Evolutionary conservation across 2,888 invertebrate genomes (phyloP), one percentile per base, ranked within the genome.

Genomic region (Drosophila parthenogenetica): DNA sequence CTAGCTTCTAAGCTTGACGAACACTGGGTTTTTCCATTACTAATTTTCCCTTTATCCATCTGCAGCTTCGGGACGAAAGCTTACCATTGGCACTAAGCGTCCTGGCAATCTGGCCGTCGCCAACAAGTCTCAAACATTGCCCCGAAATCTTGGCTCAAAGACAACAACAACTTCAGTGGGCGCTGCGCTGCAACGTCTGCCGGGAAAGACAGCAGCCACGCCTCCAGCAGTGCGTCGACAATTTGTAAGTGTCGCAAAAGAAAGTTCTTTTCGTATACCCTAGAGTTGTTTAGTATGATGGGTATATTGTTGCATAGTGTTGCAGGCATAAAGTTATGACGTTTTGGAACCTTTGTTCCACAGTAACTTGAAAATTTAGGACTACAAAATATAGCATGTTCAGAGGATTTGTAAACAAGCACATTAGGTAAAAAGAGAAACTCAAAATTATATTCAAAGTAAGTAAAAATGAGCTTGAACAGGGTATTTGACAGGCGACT

Each of bases 181-280:
- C 2, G 93, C 87, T 48, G 78, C 75, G 0, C 19, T 87, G 84
- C 93, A 84, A 92, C 94, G 89, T 76, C 94, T 93, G 92, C 93
- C 94, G 53, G 93, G 93, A 64, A 95, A 97, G 91, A 95, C 96
- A 3, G 95, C 96, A 1, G 96, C 96, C 0, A 97, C 97, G 0
- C 97, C 97, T 10, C 97, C 97, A 0, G 96, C 96, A n/a, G 95
- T 97, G 7, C 96, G 97, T 80, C 94, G 97, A 77, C 97, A 97
- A 91, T 93, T 97, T 65, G 89, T 90, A 77, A 80, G 89, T 81
- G 8, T 25, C 45, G 13, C 16, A 37, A 17, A 25, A 2, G 29
- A 8, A 2, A 29, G 11, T 4, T 11, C n/a, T 5, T 5, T 8
- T 29, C 2, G 5, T 8, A 13, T n/a, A 3, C 7, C 3, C 5